Evolutionary conservation across 2,888 invertebrate species (phyloP).

Genomic region (Cryptus armator): DNA sequence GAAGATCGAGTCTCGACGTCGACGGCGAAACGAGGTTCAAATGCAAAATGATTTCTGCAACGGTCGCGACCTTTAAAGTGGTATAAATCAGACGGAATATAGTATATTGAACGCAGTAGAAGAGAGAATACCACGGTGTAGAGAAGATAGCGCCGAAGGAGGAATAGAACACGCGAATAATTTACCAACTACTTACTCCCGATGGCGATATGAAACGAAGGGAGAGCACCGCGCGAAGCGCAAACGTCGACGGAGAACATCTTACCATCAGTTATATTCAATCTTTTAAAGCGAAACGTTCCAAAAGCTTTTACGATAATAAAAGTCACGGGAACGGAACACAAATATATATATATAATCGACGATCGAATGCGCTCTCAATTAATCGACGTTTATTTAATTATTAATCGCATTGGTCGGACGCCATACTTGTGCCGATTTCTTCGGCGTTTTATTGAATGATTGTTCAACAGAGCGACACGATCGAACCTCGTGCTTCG

Average conservation of each 20-base stretch:
- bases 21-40: slow-evolving; percentile 52
- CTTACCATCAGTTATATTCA: slow-evolving; percentile 37
- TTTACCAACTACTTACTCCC: slow-evolving; percentile 37
- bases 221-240: slow-evolving; percentile 16
- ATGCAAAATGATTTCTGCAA: slow-evolving; percentile 67
- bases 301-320: neutral
- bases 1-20: slow-evolving; percentile 3
- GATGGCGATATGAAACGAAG: slow-evolving; percentile 8
- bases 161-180: slow-evolving; percentile 49
- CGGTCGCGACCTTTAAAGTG: slow-evolving; percentile 67
- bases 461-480: slow-evolving; percentile 38
- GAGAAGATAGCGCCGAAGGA: slow-evolving; percentile 31
- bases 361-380: slow-evolving; percentile 25
- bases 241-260: slow-evolving; percentile 1
- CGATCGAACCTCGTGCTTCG: slow-evolving; percentile 4
- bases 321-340: neutral
- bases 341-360: neutral
- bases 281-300: slow-evolving; percentile 30
- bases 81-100: slow-evolving; percentile 61
- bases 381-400: slow-evolving; percentile 20
- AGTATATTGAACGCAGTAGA: slow-evolving; percentile 3
- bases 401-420: slow-evolving; percentile 42
- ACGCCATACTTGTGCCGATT: neutral
- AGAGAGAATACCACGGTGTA: slow-evolving; percentile 1
- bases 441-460: slow-evolving; percentile 28